A percentile compares a stretch with the other conserved stretches of the same genome.
Conservation (phyloP, 2,888 invertebrate genomes). For the Drosophila stalkeri region DNA sequence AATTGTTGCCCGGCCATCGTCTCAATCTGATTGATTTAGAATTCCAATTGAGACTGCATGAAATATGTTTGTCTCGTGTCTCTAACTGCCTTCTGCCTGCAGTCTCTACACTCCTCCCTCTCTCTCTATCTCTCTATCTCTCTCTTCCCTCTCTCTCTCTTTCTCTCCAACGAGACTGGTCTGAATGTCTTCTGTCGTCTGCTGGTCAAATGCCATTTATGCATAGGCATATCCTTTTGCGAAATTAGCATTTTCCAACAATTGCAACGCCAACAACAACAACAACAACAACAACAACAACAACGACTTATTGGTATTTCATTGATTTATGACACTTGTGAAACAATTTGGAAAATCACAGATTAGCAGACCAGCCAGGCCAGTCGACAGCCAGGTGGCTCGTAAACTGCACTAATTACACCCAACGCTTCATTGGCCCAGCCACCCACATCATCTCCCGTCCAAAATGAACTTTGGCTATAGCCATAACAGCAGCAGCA, state of each 20-base stretch:
- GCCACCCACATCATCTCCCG: background rate
- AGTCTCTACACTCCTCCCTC: background rate
- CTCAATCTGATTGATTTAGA: constrained; percentile 85
- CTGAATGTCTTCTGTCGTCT: constrained; percentile 40
- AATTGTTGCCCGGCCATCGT: constrained; percentile 54
- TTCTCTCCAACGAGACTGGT: too few relatives aligned
- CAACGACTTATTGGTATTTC: constrained; percentile 83
- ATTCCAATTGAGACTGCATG: constrained; percentile 84
- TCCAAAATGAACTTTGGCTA: constrained; percentile 61
- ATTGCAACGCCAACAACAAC: constrained; percentile 47
- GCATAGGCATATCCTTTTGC: constrained; percentile 78
- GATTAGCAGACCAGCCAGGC: constrained; percentile 71
- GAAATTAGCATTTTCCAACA: constrained; percentile 83
- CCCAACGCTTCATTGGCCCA: constrained; percentile 64
- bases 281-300: constrained; percentile 37
- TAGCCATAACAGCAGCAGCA: constrained; percentile 46
- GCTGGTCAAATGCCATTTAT: constrained; percentile 62
- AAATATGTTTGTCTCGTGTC: constrained; percentile 81
- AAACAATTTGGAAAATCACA: constrained; percentile 84
- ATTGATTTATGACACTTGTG: constrained; percentile 85
- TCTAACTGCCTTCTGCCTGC: constrained; percentile 31
- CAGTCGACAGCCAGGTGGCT: constrained; percentile 13
- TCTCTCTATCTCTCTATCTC: background rate
- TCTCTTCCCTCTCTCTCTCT: background rate
- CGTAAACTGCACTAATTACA: constrained; percentile 69